A percentile compares a stretch with the other conserved stretches of the same genome.
Conservation (phyloP, 1,140 invertebrate genomes). For the Druon quercuslanigerum region DNA sequence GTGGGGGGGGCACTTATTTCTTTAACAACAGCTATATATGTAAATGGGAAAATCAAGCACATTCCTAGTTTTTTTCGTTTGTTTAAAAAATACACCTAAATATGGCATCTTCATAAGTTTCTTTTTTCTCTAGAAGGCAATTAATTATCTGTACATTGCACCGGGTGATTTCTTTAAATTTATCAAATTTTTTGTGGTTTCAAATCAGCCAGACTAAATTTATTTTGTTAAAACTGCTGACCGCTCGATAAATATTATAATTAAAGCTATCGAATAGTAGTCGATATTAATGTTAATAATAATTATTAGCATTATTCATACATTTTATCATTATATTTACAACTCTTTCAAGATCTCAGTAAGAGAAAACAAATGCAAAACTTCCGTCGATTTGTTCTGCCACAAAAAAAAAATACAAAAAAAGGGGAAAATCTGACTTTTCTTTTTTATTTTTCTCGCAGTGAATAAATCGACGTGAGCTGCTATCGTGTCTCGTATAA, state of each 20-base stretch:
- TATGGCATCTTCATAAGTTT: conserved; percentile 55
- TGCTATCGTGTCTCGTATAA: conserved; percentile 1
- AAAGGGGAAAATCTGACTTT: neutral
- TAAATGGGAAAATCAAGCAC: conserved; percentile 16
- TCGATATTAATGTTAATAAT: conserved; percentile 65
- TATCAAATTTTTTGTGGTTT: conserved; percentile 16
- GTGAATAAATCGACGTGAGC: neutral
- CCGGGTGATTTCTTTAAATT: neutral
- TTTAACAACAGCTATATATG: conserved; percentile 19
- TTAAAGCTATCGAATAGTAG: conserved; percentile 70
- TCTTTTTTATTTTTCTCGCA: neutral
- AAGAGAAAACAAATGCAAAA: conserved; percentile 29
- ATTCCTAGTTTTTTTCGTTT: conserved; percentile 37
- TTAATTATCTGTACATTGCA: conserved; percentile 23
- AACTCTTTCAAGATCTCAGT: conserved; percentile 47
- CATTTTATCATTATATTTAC: conserved; percentile 70
- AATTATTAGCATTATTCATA: conserved; percentile 67
- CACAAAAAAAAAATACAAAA: neutral
- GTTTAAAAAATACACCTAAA: conserved; percentile 51
- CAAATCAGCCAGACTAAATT: neutral
- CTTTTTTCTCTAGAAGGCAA: conserved; percentile 40
- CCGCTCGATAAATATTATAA: conserved; percentile 59
- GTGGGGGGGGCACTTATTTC: conserved; percentile 15
- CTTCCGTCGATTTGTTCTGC: neutral
- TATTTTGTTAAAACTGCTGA: conserved; percentile 47